Base-by-base conservation (phyloP, 1,140 invertebrate species). In the Nasonia longicornis region DNA sequence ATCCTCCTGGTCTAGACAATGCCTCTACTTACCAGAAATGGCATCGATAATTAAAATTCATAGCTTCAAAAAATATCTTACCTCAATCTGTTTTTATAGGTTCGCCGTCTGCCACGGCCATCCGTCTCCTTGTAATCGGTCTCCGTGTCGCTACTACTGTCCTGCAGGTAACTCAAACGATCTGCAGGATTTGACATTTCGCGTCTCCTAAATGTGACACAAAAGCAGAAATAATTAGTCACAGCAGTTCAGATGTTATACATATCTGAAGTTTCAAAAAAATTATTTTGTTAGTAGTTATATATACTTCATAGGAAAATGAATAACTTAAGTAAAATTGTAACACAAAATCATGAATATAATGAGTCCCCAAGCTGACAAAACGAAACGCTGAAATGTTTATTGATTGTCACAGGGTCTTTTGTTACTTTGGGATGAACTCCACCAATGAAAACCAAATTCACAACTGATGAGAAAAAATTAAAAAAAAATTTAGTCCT, bases 81-180 rank as follows among this genome's bases (percentile, higher is more conserved):
- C 93, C 93, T 93, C 84, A 93, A 89, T 86, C 93, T 92, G 87
- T 93, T 94, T 86, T 94, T 94, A 77, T 93, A 93, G 77, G 94
- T 92, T 83, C 93, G 91, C 81, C 87, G 82, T 83, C 94, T 89
- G 84, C 93, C 90, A 80, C 93, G 90, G 84, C 94, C 93, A 88
- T 93, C 93, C 26, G 90, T 89, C 84, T 94, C 94, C 83, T 93
- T 92, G 85, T 93, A 94, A 88, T 95, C 94, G 86, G 89, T 91
- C 79, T 95, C 93, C n/a, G 93, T 94, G 85, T 94, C 94, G 86
- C 94, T 95, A 88, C 94, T 95, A 63, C 94, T 94, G 83, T 94
- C 93, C 87, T 93, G 89, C 83, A 92, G 86, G 87, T 92, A 93
- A 83, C 88, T 90, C 74, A 90, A 85, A 83, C 90, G 89, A 83